Conservation (phyloP, 2,888 invertebrate genomes). For the Empis livida region DNA sequence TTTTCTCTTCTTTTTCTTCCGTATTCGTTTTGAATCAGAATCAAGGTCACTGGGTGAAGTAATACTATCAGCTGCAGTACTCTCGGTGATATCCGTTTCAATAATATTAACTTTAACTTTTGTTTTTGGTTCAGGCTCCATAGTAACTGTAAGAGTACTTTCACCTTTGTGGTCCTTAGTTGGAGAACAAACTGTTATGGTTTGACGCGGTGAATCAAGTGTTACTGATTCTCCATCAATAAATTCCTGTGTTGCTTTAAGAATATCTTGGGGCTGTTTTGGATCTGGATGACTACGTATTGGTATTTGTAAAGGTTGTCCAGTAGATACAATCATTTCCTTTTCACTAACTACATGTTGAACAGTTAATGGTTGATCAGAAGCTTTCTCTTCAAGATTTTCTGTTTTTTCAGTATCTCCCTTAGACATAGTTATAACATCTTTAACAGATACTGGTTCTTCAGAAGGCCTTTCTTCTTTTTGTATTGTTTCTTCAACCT, state of each 20-base stretch:
- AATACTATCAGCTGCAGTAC: conserved; percentile 6
- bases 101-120: conserved; percentile 31
- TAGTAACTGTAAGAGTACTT: conserved; percentile 25
- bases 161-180: conserved; percentile 33
- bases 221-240: conserved; percentile 25
- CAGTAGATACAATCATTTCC: neutral
- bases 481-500: neutral
- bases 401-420: neutral
- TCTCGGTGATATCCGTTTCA: conserved; percentile 22
- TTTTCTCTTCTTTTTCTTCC: conserved; percentile 53
- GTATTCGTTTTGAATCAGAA: conserved; percentile 42
- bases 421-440: too few relatives aligned
- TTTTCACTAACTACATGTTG: neutral
- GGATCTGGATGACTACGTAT: neutral
- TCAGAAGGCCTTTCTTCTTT: neutral
- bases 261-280: conserved; percentile 2
- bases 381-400: neutral
- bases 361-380: neutral
- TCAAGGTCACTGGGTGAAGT: conserved; percentile 31
- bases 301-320: neutral
- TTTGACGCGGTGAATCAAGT: conserved; percentile 19
- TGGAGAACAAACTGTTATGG: conserved; percentile 27
- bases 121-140: conserved; percentile 15
- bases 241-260: conserved; percentile 27
- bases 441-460: neutral